Base-by-base conservation (phyloP, 2,888 invertebrate species). In the Mycalesis mineus region DNA sequence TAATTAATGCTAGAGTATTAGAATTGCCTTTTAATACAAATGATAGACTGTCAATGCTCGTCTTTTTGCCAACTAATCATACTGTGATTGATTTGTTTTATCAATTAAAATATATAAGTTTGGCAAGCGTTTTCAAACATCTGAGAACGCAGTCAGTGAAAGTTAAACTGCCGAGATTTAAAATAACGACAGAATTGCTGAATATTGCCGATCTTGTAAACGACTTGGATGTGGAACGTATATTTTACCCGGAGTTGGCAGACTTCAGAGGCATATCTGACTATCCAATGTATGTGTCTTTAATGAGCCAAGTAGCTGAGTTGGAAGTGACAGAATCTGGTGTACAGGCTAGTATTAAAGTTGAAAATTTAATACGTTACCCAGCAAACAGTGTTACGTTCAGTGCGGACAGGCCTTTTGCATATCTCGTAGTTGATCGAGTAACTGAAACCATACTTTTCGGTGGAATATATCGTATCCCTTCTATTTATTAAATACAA, bases 221-320 rank as follows among this genome's bases (percentile, higher is more conserved):
- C 39, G 86, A 87, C 69, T 82, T 86, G 82, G 85, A 84, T 0
- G 68, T 84, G 0, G 70, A 62, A 37, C 75, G 72, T 11, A 68
- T 84, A n/a, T 87, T 87, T 59, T 62, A 79, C 57, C 78, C 77
- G 1, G 63, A 72, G 0, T 14, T 65, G 11, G 78, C 84, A 1
- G 73, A 84, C 15, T 69, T 86, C 0, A 65, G 63, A 0, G 71
- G 72, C 15, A 80, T 86, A 7, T 83, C 78, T 68, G 68, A 78
- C 53, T 78, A 70, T 40, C 69, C 66, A 5, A 66, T 82, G 52
- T 68, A 75, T n/a, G 73, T 73, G 0, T 84, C 85, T 0, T 33
- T 80, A 0, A 79, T 85, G 74, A 75, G 72, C 0, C 86, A 86
- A 63, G 65, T 72, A 1, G 64, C 74, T 15, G 61, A 76, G 37